Conservation (phyloP, 35 echinoderm and acorn worm species). For the Acanthaster planci region DNA sequence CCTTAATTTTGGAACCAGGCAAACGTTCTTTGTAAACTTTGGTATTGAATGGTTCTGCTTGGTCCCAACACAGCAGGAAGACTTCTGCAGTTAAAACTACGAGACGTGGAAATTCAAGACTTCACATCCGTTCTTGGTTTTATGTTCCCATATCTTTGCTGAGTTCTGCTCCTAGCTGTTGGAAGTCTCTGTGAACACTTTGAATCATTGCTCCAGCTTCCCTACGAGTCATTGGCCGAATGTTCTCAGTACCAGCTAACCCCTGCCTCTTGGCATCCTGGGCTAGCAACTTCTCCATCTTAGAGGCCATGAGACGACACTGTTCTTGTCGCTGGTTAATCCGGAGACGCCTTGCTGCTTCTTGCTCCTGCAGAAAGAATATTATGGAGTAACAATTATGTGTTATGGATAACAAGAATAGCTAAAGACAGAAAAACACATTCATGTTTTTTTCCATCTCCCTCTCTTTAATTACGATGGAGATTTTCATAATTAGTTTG, state of each 20-base stretch:
- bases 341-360: slow-evolving; percentile 39
- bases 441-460: too few relatives aligned
- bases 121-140: too few relatives aligned
- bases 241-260: slow-evolving; percentile 44
- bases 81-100: too few relatives aligned
- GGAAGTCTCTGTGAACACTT: slow-evolving; percentile 60
- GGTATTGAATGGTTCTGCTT: too few relatives aligned
- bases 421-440: too few relatives aligned
- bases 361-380: slow-evolving; percentile 33
- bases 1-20: too few relatives aligned
- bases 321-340: slow-evolving; percentile 55
- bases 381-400: too few relatives aligned
- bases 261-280: slow-evolving; percentile 71
- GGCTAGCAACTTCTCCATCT: slow-evolving; percentile 62
- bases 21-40: too few relatives aligned
- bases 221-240: slow-evolving; percentile 47
- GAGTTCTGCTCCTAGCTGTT: slow-evolving; percentile 28
- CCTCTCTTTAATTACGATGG: too few relatives aligned
- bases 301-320: slow-evolving; percentile 50
- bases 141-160: background rate
- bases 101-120: too few relatives aligned
- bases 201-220: slow-evolving; percentile 54
- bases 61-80: background rate
- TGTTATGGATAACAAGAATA: too few relatives aligned
- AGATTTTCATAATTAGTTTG: too few relatives aligned